Evolutionary conservation across 2,888 invertebrate genomes (phyloP).

Genomic region (Unio delphinus): DNA sequence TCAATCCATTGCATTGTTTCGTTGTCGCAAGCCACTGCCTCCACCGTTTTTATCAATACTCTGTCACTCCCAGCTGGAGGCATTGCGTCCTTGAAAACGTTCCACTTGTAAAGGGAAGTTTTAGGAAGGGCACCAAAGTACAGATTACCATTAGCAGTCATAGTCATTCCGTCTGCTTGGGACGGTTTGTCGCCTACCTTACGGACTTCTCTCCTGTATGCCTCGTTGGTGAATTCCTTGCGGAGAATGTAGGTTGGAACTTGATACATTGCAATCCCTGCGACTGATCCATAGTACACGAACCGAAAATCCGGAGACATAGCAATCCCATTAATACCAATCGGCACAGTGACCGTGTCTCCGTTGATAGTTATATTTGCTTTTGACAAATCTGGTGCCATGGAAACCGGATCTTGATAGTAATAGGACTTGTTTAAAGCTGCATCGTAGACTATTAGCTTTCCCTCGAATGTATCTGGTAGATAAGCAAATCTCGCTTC

Average conservation of each 20-base stretch:
- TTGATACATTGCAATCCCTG: constrained; percentile 38
- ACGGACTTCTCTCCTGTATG: constrained; percentile 23
- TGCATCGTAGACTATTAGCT: constrained; percentile 43
- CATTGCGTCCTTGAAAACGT: constrained; percentile 13
- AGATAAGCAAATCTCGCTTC: constrained; percentile 42
- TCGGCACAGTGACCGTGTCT: constrained; percentile 7
- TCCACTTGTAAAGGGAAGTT: constrained; percentile 36
- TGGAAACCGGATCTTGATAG: constrained; percentile 28
- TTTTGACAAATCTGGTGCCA: constrained; percentile 28
- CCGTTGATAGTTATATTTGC: constrained; percentile 31
- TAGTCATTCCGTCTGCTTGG: constrained; percentile 38
- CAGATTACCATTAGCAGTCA: constrained; percentile 27
- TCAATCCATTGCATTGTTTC: constrained; percentile 42
- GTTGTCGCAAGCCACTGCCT: constrained; percentile 28
- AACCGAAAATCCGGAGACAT: constrained; percentile 45
- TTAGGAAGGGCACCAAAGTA: constrained; percentile 33
- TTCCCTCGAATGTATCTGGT: constrained; percentile 39
- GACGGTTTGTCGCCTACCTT: constrained; percentile 32
- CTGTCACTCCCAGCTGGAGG: constrained; percentile 11
- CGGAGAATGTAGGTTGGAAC: constrained; percentile 37
- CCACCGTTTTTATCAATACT: neutral
- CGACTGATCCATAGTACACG: constrained; percentile 43
- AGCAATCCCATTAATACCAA: constrained; percentile 47
- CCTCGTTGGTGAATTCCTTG: constrained; percentile 9
- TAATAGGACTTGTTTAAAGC: constrained; percentile 22